A percentile compares a stretch with the other conserved stretches of the same genome.
phyloP scores from a whole-genome alignment of 2,113 vertebrate species.

The Gymnorhina tibicen region DNA sequence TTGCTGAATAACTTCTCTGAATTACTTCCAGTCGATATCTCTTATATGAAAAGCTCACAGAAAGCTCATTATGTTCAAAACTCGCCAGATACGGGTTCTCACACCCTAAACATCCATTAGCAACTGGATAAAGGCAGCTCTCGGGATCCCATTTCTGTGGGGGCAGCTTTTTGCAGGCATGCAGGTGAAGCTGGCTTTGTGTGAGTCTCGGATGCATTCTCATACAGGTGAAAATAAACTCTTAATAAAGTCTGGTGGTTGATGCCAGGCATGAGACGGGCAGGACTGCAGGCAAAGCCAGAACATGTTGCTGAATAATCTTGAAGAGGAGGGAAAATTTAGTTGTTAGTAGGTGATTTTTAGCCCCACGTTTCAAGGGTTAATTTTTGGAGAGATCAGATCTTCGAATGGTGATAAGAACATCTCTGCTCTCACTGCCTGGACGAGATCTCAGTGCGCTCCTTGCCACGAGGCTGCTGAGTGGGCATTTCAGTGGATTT shows the following conservation, averaged over 20 bases:
- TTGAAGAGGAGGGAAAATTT: background rate
- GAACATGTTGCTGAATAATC: background rate
- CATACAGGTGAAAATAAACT: background rate
- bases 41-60: background rate
- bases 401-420: background rate
- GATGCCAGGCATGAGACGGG: background rate
- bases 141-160: background rate
- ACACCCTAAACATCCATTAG: conserved; percentile 2
- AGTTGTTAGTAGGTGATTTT: background rate
- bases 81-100: background rate
- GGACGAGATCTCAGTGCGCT: background rate
- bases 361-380: background rate
- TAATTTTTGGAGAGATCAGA: background rate
- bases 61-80: conserved; percentile 17
- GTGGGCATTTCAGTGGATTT: background rate
- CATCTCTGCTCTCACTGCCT: background rate
- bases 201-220: background rate
- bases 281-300: background rate
- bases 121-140: background rate
- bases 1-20: conserved; percentile 39
- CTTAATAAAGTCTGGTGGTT: background rate
- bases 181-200: background rate
- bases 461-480: background rate
- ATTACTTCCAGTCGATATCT: conserved; percentile 36
- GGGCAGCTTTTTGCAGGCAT: background rate